A percentile compares a stretch with the other conserved stretches of the same genome.
Conservation (phyloP, 30 jellyfish, hydroid and myxozoan genomes). For the Aurelia aurita complex sp. Pacific region DNA sequence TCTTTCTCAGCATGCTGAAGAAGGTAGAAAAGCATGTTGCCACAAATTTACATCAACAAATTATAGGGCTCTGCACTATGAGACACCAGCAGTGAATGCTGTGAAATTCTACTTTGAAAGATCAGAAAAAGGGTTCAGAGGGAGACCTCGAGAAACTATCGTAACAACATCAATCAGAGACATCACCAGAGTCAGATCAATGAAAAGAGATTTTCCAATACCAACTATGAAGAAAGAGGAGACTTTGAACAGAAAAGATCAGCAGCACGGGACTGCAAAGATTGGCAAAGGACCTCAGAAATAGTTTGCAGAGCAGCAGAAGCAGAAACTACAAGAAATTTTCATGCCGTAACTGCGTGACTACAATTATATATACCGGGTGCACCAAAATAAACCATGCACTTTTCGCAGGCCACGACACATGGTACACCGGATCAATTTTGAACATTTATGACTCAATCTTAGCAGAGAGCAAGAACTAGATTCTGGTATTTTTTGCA, state of each 20-base stretch:
- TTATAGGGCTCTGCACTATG: no score
- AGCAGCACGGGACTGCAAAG: background rate
- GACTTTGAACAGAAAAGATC: background rate
- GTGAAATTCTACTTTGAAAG: conserved; percentile 39
- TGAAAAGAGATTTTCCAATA: conserved; percentile 18
- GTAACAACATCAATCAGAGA: background rate
- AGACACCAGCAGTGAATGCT: conserved; percentile 38
- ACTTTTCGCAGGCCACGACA: no score
- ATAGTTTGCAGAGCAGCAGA: conserved; percentile 14
- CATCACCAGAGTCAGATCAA: conserved; percentile 45
- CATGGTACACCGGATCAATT: no score
- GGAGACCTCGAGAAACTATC: conserved; percentile 31
- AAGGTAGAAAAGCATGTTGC: no score
- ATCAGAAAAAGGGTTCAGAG: conserved; percentile 10
- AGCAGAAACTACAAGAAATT: conserved; percentile 6
- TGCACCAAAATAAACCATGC: no score
- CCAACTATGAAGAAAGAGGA: conserved; percentile 4
- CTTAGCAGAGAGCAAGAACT: no score
- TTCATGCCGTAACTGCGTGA: no score
- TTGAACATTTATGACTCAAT: no score
- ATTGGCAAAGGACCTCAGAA: background rate
- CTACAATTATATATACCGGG: no score
- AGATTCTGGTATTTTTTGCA: no score
- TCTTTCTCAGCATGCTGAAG: no score
- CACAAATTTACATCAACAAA: no score